phyloP scores from a whole-genome alignment of 2,888 invertebrate species.

The Lamellibrachia satsuma region DNA sequence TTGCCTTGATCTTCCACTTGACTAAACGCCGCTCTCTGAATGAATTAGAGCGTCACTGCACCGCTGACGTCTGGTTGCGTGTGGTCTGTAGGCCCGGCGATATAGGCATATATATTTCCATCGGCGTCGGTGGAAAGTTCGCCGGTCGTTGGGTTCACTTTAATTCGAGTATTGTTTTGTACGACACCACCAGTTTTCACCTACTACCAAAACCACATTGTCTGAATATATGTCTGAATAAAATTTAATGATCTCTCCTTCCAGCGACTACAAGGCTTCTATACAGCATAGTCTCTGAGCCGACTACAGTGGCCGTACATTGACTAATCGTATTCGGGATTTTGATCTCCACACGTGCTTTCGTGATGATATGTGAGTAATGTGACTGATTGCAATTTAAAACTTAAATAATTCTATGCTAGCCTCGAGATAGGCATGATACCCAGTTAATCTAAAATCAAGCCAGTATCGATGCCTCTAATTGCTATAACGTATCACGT shows the following conservation, averaged over 20 bases:
- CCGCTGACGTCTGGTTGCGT: background rate
- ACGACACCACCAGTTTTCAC: background rate
- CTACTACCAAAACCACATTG: background rate
- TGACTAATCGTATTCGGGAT: background rate
- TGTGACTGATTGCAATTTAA: background rate
- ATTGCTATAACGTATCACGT: background rate
- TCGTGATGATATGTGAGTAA: background rate
- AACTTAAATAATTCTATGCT: background rate
- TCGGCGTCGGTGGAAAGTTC: background rate
- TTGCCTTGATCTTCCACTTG: background rate
- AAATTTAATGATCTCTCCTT: no score
- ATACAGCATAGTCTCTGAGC: no score
- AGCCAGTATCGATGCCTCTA: background rate
- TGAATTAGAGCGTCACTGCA: background rate
- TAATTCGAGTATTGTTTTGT: background rate
- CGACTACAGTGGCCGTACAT: no score
- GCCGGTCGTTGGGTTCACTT: background rate
- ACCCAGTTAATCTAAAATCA: background rate
- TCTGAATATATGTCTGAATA: slow-evolving; percentile 30
- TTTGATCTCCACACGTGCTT: background rate
- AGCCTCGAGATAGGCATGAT: background rate
- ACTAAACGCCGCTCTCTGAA: background rate
- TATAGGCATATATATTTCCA: no score
- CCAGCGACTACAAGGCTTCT: no score
- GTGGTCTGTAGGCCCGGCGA: no score